A percentile compares a stretch with the other conserved stretches of the same genome.
Evolutionary conservation across 2,797 vertebrate genomes (phyloP).

Genomic region (Emys orbicularis): DNA sequence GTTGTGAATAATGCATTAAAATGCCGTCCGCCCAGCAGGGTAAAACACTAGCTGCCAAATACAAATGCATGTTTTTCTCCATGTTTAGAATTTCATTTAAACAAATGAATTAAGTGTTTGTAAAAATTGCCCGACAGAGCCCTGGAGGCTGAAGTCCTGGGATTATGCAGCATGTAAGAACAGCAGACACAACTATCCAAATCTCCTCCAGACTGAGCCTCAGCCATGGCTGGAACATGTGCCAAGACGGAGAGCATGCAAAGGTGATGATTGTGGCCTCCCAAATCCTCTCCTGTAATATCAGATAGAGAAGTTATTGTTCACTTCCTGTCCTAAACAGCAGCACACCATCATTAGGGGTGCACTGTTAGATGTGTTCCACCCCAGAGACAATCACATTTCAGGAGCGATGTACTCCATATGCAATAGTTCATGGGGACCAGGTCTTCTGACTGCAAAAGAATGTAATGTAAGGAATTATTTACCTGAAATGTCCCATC

Average conservation of each 20-base stretch:
- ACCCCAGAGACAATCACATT: neutral
- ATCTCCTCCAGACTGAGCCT: neutral
- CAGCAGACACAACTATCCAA: neutral
- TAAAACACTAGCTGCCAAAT: too few relatives aligned
- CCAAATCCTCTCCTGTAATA: neutral
- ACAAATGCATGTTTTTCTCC: rapidly evolving
- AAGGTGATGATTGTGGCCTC: neutral
- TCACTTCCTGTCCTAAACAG: neutral
- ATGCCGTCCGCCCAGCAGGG: neutral
- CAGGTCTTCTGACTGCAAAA: neutral
- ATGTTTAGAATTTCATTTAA: neutral
- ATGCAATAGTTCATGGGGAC: neutral
- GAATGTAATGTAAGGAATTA: neutral
- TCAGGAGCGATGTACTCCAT: neutral
- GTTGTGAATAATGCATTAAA: neutral
- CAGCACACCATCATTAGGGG: neutral
- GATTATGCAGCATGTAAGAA: rapidly evolving
- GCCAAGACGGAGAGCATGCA: neutral
- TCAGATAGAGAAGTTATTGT: neutral
- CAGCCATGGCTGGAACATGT: neutral
- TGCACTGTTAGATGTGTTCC: neutral
- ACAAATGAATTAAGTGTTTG: neutral
- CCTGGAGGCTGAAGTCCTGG: neutral
- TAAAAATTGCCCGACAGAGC: neutral
- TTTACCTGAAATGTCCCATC: neutral